phyloP scores from a whole-genome alignment of 2,797 vertebrate genomes.

The Sus cebifrons region DNA sequence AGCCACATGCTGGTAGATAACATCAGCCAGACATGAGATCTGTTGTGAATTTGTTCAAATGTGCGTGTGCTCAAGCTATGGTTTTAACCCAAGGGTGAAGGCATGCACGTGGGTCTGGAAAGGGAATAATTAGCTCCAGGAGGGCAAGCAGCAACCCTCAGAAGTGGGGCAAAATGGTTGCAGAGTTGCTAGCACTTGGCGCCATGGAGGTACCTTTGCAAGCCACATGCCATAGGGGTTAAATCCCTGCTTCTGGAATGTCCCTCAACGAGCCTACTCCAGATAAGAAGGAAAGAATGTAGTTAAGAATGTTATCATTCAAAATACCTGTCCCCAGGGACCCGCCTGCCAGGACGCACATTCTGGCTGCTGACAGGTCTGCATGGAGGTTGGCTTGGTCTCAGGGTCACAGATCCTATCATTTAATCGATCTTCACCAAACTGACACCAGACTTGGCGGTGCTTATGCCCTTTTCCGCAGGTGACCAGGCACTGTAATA shows the following conservation, averaged over 20 bases:
- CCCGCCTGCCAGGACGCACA: conserved; percentile 99
- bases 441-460: conserved; percentile 98
- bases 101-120: not conserved
- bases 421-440: conserved; percentile 95
- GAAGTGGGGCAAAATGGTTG: not conserved
- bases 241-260: conserved; percentile 38
- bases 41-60: conserved; percentile 15
- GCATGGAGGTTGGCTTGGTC: conserved; percentile 95
- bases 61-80: not conserved
- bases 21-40: not conserved
- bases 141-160: not conserved
- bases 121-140: not conserved
- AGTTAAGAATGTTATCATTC: conserved; percentile 80
- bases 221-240: not conserved
- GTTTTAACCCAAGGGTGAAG: not conserved
- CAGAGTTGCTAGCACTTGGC: not conserved
- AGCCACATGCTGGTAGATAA: not conserved
- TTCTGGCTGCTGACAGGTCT: conserved; percentile 97
- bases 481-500: conserved; percentile 96
- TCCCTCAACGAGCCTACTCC: conserved; percentile 40
- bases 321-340: conserved; percentile 97
- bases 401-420: conserved; percentile 94
- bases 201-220: not conserved
- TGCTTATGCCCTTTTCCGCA: conserved; percentile 98
- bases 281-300: conserved; percentile 72